Conservation (phyloP, 2,888 invertebrate species). For the Matsumyia berberina region DNA sequence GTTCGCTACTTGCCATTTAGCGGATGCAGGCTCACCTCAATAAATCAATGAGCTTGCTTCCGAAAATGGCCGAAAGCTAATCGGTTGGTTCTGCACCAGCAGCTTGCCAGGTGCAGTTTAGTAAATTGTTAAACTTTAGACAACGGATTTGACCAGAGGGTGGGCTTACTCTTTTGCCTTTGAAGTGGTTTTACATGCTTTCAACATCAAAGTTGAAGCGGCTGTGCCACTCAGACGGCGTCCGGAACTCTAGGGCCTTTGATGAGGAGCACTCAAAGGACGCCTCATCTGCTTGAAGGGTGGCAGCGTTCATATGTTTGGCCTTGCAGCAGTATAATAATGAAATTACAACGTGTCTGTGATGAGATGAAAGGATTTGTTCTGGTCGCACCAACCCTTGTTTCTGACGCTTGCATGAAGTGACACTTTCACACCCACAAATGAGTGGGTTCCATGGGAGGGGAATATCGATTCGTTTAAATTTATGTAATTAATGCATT, state of each 20-base stretch:
- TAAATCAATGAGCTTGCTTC: conserved; percentile 53
- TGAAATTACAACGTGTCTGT: conserved; percentile 38
- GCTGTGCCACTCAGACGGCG: conserved; percentile 52
- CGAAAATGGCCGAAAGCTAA: conserved; percentile 43
- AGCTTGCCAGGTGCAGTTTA: conserved; percentile 48
- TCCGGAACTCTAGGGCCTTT: conserved; percentile 1
- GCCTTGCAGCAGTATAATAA: conserved; percentile 37
- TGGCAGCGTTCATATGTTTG: conserved; percentile 12
- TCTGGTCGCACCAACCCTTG: not conserved
- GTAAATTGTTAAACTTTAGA: conserved; percentile 27
- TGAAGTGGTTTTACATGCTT: conserved; percentile 34
- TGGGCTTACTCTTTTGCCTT: conserved; percentile 41
- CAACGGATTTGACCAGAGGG: conserved; percentile 38
- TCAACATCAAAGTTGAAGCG: conserved; percentile 52
- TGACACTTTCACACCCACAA: conserved; percentile 19
- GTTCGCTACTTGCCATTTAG: conserved; percentile 61
- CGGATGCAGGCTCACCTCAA: conserved; percentile 16
- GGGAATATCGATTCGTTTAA: conserved; percentile 25
- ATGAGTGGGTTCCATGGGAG: not conserved
- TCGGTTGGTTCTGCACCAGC: conserved; percentile 5
- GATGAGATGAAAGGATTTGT: conserved; percentile 38
- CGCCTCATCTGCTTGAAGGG: conserved; percentile 34
- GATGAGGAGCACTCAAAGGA: conserved; percentile 13
- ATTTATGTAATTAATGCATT: conserved; percentile 7
- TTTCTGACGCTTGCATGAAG: not conserved